Evolutionary conservation across 2,888 invertebrate genomes (phyloP), one percentile per base, ranked within the genome.

Genomic region (Falcaria lacertinaria): DNA sequence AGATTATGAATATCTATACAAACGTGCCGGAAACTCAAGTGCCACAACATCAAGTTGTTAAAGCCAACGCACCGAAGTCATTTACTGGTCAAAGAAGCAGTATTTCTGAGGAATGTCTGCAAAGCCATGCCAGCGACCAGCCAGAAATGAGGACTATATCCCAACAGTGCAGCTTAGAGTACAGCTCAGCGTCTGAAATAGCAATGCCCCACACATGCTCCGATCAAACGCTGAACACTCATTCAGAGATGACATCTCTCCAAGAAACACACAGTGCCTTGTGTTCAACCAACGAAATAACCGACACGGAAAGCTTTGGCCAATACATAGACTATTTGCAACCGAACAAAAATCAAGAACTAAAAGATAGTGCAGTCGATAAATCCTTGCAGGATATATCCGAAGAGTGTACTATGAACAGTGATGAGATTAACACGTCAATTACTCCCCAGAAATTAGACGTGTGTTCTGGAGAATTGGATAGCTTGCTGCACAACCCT

Each of bases 121-220:
- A 85, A 43, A 85, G 84, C 41, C 82, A 83, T 15, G 83, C 84
- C 0, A 67, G 61, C 33, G 86, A 85, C 17, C 82, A 73, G 35
- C 89, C 90, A 2, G 88, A 88, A 50, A 90, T 93, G 89, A 81
- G 93, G 16, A 93, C 93, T 0, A 92, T 93, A 19, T 93, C 93
- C 0, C 93, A 93, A 56, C 93, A 94, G 53, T 93, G 93, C 57
- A 93, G 93, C 45, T 76, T 94, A 37, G 93, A 94, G 61, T 93
- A 93, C 60, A 93, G 92, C 50, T 93, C 93, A 0, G 91, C 91
- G 0, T 90, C 90, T 1, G 89, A 90, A 69, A 86, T 85, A 52
- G 90, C 90, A 0, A 80, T 90, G 71, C 90, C 90, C 0, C 83
- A 89, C 50, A 87, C 90, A 0, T 89, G 85, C 49, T 90, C 90